These are phyloP conservation scores for Apostichopus californicus DNA, from an alignment of 35 echinoderm and acorn worm species.

Conservation along the genomic window DNA sequence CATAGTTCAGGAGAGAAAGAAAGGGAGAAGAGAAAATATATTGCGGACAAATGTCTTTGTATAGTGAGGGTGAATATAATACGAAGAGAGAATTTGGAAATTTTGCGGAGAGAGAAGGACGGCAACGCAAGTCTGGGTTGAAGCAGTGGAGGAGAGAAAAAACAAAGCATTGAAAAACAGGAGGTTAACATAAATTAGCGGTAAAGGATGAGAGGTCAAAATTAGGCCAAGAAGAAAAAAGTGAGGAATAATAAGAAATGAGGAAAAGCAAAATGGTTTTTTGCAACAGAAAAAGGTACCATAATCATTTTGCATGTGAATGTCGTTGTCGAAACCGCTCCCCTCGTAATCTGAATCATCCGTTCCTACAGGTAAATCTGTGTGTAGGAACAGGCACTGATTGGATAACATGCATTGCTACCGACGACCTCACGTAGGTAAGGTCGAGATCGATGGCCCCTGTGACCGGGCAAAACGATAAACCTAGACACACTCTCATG, in stretches of 20 bases:
- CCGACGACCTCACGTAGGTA: neutral
- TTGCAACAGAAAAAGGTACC: conserved; percentile 59
- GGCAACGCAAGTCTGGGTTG: neutral
- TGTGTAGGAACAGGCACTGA: conserved; percentile 35
- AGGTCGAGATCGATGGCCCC: neutral
- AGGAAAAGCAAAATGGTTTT: neutral
- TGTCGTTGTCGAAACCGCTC: conserved; percentile 18
- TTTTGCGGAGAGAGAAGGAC: neutral
- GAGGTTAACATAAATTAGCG: neutral
- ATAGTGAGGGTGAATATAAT: too few species aligned
- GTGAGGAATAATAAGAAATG: neutral
- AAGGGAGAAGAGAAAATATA: too few species aligned
- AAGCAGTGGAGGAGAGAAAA: neutral
- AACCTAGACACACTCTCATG: neutral
- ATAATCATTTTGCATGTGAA: conserved; percentile 61
- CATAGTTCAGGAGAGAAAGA: too few species aligned
- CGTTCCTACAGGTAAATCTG: conserved; percentile 5
- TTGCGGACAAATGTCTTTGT: too few species aligned
- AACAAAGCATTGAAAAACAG: neutral
- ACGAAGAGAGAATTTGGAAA: neutral
- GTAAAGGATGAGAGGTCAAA: neutral
- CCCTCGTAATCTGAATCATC: conserved; percentile 20
- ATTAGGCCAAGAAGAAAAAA: neutral
- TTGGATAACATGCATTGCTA: conserved; percentile 37
- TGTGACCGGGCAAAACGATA: neutral